These are phyloP conservation scores for Ctenopoma kingsleyae DNA, from an alignment of 2,797 vertebrate genomes.

Conservation along the genomic window DNA sequence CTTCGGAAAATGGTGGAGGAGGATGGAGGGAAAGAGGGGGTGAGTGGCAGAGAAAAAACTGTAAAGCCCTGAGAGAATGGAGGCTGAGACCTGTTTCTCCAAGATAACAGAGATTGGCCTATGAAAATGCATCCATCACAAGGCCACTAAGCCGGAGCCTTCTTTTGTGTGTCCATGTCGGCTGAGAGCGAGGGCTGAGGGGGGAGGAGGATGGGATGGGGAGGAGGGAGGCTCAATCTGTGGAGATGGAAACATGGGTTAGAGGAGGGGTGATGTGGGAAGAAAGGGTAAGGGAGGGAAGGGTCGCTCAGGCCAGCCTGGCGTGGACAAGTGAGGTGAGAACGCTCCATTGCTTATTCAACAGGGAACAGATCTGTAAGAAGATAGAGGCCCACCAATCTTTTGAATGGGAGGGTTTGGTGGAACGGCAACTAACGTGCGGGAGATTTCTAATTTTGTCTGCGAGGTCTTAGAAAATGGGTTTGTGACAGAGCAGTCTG, in stretches of 20 bases:
- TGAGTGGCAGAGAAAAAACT: conserved; percentile 76
- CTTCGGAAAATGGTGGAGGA: conserved; percentile 81
- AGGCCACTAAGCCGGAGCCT: conserved; percentile 82
- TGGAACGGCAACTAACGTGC: conserved; percentile 31
- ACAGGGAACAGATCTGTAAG: conserved; percentile 80
- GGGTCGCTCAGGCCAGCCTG: conserved; percentile 62
- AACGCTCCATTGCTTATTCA: conserved; percentile 86
- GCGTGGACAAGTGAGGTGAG: conserved; percentile 69
- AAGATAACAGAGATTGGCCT: conserved; percentile 88
- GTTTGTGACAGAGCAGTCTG: conserved; percentile 47
- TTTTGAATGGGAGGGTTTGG: conserved; percentile 54
- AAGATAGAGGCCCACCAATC: conserved; percentile 80
- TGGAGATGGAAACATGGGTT: conserved; percentile 72
- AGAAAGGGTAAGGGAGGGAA: conserved; percentile 36
- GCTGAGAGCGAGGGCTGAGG: conserved; percentile 61
- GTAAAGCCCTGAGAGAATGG: conserved; percentile 84
- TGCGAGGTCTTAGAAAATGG: conserved; percentile 37
- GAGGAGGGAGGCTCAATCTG: conserved; percentile 63
- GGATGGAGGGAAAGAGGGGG: conserved; percentile 55
- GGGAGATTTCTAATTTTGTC: conserved; percentile 80
- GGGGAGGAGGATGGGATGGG: background rate
- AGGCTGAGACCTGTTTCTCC: conserved; percentile 85
- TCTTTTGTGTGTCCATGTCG: conserved; percentile 82
- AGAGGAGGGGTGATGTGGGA: conserved; percentile 31
- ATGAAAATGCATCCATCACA: conserved; percentile 89